Evolutionary conservation across 2,797 vertebrate species (phyloP).

Genomic region (Acrossocheilus wenchowensis): DNA sequence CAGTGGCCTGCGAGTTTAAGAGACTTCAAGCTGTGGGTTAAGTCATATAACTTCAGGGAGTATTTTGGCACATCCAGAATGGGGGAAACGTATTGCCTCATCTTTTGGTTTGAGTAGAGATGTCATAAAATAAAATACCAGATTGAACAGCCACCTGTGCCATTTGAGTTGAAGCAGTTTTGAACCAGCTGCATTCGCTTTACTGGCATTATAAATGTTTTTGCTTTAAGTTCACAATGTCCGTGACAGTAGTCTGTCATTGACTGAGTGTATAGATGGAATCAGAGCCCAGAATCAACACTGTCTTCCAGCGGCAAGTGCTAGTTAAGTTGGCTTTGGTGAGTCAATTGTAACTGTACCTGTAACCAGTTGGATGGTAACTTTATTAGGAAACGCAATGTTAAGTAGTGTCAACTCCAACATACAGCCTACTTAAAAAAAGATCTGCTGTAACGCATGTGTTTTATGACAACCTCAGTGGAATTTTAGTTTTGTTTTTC

Average conservation of each 20-base stretch:
- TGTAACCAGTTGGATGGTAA: constrained; percentile 19
- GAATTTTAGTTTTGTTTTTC: background rate
- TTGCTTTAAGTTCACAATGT: constrained; percentile 27
- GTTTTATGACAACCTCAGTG: background rate
- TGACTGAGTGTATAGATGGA: background rate
- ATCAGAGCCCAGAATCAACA: background rate
- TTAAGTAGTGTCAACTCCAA: background rate
- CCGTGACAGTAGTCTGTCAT: background rate
- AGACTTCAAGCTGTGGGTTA: constrained; percentile 43
- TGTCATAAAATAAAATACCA: constrained; percentile 45
- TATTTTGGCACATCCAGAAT: constrained; percentile 42
- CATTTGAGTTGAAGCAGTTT: constrained; percentile 14
- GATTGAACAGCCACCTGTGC: constrained; percentile 42
- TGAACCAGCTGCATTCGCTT: constrained; percentile 43
- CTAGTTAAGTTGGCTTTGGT: background rate
- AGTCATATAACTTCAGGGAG: constrained; percentile 45
- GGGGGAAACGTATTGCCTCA: constrained; percentile 37
- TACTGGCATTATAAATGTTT: constrained; percentile 23
- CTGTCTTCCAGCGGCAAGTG: background rate
- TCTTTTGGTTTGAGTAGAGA: constrained; percentile 40
- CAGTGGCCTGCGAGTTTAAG: constrained; percentile 33
- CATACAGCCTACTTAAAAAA: background rate
- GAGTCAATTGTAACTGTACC: background rate
- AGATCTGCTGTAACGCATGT: background rate
- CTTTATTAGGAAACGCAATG: background rate